A percentile compares a stretch with the other conserved stretches of the same genome.
Evolutionary conservation across 2,797 vertebrate species (phyloP).

Genomic region (Lithobates sylvaticus): DNA sequence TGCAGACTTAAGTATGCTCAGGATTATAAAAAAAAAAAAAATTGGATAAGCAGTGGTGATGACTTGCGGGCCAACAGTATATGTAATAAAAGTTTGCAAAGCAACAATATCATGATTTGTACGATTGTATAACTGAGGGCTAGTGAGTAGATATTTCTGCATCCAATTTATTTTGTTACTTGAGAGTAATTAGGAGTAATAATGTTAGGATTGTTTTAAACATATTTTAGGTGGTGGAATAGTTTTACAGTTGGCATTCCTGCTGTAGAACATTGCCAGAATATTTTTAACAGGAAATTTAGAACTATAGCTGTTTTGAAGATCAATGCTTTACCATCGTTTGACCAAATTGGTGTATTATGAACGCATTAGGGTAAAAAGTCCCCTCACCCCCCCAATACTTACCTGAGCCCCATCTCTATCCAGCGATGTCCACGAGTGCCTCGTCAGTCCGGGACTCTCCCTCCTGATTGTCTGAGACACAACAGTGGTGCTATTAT

Average conservation of each 20-base stretch:
- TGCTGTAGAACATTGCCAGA: background rate
- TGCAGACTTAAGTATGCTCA: background rate
- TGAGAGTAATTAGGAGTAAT: background rate
- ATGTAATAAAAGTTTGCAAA: background rate
- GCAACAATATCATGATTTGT: too few species aligned
- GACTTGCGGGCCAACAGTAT: too few species aligned
- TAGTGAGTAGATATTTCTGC: too few species aligned
- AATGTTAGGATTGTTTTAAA: background rate
- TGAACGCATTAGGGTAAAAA: background rate
- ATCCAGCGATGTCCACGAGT: too few species aligned
- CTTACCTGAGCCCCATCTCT: too few species aligned
- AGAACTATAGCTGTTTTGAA: background rate
- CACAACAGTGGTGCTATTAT: too few species aligned
- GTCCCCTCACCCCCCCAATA: too few species aligned
- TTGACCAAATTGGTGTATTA: background rate
- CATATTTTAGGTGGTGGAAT: background rate
- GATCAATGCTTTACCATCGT: background rate
- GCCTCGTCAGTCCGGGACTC: too few species aligned
- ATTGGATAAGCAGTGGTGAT: too few species aligned
- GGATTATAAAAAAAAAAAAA: too few species aligned
- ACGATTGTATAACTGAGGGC: background rate
- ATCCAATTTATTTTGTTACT: too few species aligned
- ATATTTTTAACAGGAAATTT: background rate
- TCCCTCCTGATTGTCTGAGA: too few species aligned
- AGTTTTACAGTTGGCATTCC: background rate